phyloP scores from a whole-genome alignment of 2,888 invertebrate genomes.

The Malthinus seriepunctatus region DNA sequence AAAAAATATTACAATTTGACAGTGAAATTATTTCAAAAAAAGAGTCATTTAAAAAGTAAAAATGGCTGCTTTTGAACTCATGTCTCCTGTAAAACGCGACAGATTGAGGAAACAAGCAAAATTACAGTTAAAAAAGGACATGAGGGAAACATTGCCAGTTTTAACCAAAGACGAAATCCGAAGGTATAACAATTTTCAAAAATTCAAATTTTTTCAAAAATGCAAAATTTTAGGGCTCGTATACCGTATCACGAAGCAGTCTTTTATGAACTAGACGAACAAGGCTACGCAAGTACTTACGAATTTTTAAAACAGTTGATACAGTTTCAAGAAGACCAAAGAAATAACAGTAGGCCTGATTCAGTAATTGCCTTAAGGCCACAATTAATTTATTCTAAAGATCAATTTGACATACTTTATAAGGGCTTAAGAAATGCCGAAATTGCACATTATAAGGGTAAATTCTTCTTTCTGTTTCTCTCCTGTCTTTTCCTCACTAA shows the following conservation, averaged over 20 bases:
- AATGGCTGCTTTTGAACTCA: not conserved
- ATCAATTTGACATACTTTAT: conserved; percentile 43
- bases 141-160: conserved; percentile 48
- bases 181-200: conserved; percentile 40
- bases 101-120: conserved; percentile 36
- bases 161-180: conserved; percentile 48
- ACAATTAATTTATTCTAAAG: conserved; percentile 40
- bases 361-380: conserved; percentile 54
- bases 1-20: not conserved
- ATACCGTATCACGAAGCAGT: conserved; percentile 60
- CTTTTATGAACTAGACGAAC: conserved; percentile 59
- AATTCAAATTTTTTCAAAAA: not conserved
- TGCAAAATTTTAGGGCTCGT: conserved; percentile 52
- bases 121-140: conserved; percentile 38
- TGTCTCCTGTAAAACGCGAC: conserved; percentile 32
- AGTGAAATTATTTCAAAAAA: too few relatives aligned
- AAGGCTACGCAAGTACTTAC: conserved; percentile 57
- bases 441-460: conserved; percentile 39
- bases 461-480: too few relatives aligned
- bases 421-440: conserved; percentile 41
- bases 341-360: conserved; percentile 60
- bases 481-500: too few relatives aligned
- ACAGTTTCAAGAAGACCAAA: conserved; percentile 59
- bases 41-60: too few relatives aligned
- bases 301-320: conserved; percentile 60